Evolutionary conservation across 2,888 invertebrate genomes (phyloP), one percentile per base, ranked within the genome.

Genomic region (Rhagium mordax): DNA sequence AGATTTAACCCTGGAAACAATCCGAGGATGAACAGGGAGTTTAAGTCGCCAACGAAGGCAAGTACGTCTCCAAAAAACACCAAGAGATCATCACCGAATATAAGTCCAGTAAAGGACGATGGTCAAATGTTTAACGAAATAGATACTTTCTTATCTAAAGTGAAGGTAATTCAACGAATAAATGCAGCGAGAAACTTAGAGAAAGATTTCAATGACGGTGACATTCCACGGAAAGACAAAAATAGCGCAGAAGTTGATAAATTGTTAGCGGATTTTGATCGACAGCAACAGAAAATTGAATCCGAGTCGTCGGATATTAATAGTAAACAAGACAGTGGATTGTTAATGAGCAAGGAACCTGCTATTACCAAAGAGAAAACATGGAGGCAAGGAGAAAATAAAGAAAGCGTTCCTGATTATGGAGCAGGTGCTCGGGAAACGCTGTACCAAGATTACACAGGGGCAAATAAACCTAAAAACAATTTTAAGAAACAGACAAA

Each of bases 361-460:
- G 47, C 70, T 16, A 27, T 70, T 67, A 24, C 70, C 21, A 82
- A 81, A 72, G 76, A 79, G 61, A 79, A 66, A 33, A 72, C 78
- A 8, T 85, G 85, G 84, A 71, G 79, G 74, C 77, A 78, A 71
- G 88, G 87, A 3, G 88, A 88, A 64, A 84, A 82, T 61, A 80
- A 84, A 33, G 81, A 84, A 41, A 87, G 86, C 72, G 85, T 88
- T 51, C 88, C 88, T 41, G 85, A 88, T 80, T 85, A 84, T 41
- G 86, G 85, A 4, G 84, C 81, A 71, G 87, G 88, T 27, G 79
- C 85, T 29, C 79, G 86, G 71, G 81, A 85, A 64, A 74, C 78
- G 21, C 73, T 84, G 65, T 83, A 83, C 70, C 61, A 72, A 48
- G 60, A 67, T 2, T n/a, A 27, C 33, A 27, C 20, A 8, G 29